These are phyloP conservation scores for Pammene aurita DNA, from an alignment of 2,888 invertebrate genomes.

Conservation along the genomic window DNA sequence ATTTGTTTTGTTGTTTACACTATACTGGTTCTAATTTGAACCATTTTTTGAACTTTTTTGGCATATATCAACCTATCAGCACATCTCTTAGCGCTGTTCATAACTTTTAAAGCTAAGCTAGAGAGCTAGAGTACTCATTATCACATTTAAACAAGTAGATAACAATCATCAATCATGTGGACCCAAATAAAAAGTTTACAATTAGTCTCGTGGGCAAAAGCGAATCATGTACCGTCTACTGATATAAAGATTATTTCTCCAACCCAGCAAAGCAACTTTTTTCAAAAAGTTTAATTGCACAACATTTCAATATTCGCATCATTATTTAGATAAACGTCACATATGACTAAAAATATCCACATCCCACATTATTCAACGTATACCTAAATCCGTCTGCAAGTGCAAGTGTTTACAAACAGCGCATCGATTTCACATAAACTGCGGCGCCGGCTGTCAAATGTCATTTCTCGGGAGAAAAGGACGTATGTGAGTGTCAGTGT, in stretches of 20 bases:
- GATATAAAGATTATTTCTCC: not conserved
- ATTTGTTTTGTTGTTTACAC: constrained; percentile 26
- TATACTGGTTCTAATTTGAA: not conserved
- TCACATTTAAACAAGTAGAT: too few species aligned
- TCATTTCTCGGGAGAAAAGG: not conserved
- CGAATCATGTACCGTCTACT: not conserved
- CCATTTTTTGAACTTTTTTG: not conserved
- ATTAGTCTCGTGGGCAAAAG: not conserved
- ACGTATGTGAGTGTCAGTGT: not conserved
- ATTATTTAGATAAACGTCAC: not conserved
- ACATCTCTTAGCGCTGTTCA: constrained; percentile 21
- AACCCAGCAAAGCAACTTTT: not conserved
- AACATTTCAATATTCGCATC: not conserved
- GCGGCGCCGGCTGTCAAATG: constrained; percentile 44
- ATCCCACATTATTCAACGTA: constrained; percentile 6
- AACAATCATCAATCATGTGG: not conserved
- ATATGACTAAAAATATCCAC: not conserved
- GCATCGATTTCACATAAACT: constrained; percentile 83
- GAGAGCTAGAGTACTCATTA: not conserved
- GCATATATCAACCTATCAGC: not conserved
- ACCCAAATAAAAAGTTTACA: not conserved
- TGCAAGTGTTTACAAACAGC: constrained; percentile 81
- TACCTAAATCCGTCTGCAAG: constrained; percentile 43
- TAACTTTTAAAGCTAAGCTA: not conserved
- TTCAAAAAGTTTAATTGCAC: constrained; percentile 1